Evolutionary conservation across 2,797 vertebrate species (phyloP), one percentile per base, ranked within the genome.

Genomic region (Enteromius treurensis): DNA sequence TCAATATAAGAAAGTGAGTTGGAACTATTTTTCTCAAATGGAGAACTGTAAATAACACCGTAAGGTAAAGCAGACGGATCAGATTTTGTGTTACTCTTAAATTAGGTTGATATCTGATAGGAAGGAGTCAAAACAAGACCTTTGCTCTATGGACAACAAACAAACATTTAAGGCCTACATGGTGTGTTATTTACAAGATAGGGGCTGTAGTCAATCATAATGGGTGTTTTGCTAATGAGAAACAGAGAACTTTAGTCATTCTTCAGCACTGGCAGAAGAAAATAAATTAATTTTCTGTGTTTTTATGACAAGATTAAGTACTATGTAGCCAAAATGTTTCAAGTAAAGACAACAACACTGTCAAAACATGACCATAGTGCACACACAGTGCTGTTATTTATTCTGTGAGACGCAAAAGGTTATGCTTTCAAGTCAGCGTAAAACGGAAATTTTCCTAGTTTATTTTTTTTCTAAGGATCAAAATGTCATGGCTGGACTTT

Each of bases 141-240:
- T 78, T 65, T 32, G 23, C 15, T 77, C 26, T 45, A 21, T 29
- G 23, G 23, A 78, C 19, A 7, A 34, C 40, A 34, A 32, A 47
- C 40, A 21, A 62, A 32, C 9, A 32, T 47, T 7, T n/a, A n/a
- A 49, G 40, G 14, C 8, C 23, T 29, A 8, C 5, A n/a, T 47
- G 17, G 45, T 7, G 21, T 64, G 23, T 21, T 64, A 45, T 47
- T 42, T 64, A 45, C 11, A 4, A n/a, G 29, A 74, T 11, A 51
- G 29, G 21, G 17, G 10, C 45, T 32, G 26, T 21, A 17, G 19
- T 37, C 13, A 23, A 17, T 49, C 45, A 51, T 10, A 53, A 53
- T 67, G 13, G 29, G 13, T 68, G 64, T 40, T 67, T 79, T 40
- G n/a, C 47, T 26, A 11, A 53, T 68, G 77, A 53, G 21, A 68